Evolutionary conservation across 2,888 invertebrate species (phyloP), one percentile per base, ranked within the genome.

Genomic region (Odontocolon sp.): DNA sequence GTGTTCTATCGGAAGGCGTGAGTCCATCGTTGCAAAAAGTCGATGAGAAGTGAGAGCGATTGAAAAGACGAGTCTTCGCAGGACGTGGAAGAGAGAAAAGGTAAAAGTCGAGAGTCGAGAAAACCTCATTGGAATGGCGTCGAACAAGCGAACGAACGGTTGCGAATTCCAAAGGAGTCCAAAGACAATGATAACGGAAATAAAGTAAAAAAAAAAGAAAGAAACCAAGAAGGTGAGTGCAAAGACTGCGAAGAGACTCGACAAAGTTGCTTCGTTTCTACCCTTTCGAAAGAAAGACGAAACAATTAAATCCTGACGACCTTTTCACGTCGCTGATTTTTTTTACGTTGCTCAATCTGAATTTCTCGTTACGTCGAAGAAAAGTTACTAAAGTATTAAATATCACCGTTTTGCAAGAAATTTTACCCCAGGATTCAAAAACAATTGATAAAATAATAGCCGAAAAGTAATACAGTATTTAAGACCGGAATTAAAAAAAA

Each of bases 271-370:
- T 21, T 36, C 45, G 33, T 50, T 63, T 47, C 23, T 33, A 31
- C 23, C 21, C 33, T n/a, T 6, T 11, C 21, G 11, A 21, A n/a
- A 18, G 31, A 23, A 47, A 47, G 45, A 42, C 38, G 42, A 42
- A 57, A 68, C 77, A 68, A 77, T 72, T 77, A 71, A 77, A 77
- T 72, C 68, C 50, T 67, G 71, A 45, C 71, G 33, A 11, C 56
- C 59, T 56, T 36, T 57, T n/a, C n/a, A n/a, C n/a, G 71, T 42
- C 67, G 66, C 61, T 66, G 67, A 71, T 61, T 61, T 67, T 42
- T 54, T 56, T 38, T 38, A 38, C 16, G 26, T 16, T 56, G 31
- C n/a, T 16, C 31, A 54, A 31, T n/a, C 56, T 14, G 6, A 33
- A 16, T 67, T 63, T 18, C 40, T 18, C 31, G 52, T 67, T 16